A percentile compares a stretch with the other conserved stretches of the same genome.
Conservation (phyloP, 2,888 invertebrate genomes). For the Phaedon cochleariae region DNA sequence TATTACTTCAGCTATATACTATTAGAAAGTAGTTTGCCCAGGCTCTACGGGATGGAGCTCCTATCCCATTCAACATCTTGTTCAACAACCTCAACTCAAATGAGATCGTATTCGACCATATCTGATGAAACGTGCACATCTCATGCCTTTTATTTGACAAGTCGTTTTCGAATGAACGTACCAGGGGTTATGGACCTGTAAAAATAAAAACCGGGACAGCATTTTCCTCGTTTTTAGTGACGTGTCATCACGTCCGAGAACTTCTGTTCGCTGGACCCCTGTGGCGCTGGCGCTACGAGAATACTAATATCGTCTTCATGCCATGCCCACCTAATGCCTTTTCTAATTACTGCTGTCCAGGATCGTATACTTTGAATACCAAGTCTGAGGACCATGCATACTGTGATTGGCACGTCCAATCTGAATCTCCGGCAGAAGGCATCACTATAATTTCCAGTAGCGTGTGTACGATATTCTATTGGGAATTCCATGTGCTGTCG, state of each 20-base stretch:
- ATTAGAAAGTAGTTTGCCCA: no score
- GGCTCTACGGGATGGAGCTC: no score
- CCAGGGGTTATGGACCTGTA: slow-evolving; percentile 20
- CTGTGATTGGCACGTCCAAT: slow-evolving; percentile 10
- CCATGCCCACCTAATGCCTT: slow-evolving; percentile 53
- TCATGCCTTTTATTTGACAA: background rate
- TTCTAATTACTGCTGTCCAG: slow-evolving; percentile 57
- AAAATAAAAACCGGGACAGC: slow-evolving; percentile 31
- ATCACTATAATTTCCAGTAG: background rate
- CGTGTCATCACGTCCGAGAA: slow-evolving; percentile 59
- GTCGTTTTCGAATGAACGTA: slow-evolving; percentile 7
- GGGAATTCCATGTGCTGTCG: no score
- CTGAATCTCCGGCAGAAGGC: background rate
- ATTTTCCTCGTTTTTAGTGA: slow-evolving; percentile 57
- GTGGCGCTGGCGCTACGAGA: slow-evolving; percentile 52
- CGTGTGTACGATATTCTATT: no score
- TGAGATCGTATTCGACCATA: background rate
- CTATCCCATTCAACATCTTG: no score
- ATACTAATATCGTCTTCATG: slow-evolving; percentile 54
- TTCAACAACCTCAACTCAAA: background rate
- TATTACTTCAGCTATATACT: no score
- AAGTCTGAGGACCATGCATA: background rate
- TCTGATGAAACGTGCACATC: background rate
- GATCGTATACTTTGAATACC: background rate
- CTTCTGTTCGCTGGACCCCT: slow-evolving; percentile 56